Conservation (phyloP, 2,113 vertebrate species). For the Varanus salvator region DNA sequence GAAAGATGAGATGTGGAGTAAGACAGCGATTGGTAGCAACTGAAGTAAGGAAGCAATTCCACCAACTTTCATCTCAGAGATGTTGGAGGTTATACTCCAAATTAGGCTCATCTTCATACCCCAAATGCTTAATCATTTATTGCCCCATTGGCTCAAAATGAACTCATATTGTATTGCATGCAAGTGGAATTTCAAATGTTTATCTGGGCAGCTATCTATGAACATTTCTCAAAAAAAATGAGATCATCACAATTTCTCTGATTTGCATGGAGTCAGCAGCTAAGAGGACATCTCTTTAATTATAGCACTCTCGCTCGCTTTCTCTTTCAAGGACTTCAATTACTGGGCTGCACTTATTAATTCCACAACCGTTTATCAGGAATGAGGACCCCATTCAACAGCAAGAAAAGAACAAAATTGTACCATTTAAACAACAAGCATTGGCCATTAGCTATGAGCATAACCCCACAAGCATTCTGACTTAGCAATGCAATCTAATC, state of each 20-base stretch:
- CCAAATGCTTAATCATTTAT: background rate
- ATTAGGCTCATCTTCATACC: background rate
- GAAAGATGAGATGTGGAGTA: background rate
- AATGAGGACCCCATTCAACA: conserved; percentile 21
- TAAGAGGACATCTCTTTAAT: conserved; percentile 17
- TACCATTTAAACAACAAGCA: conserved; percentile 26
- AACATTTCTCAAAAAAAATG: background rate
- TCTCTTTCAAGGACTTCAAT: background rate
- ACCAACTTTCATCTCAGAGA: background rate
- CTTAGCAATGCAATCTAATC: conserved; percentile 20
- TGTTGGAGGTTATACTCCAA: background rate
- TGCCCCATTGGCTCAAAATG: background rate
- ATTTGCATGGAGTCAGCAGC: conserved; percentile 17
- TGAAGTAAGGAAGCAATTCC: background rate
- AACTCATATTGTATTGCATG: background rate
- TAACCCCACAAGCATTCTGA: conserved; percentile 20
- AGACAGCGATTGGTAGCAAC: background rate
- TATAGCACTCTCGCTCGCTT: background rate
- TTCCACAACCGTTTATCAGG: conserved; percentile 34
- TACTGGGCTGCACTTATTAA: background rate
- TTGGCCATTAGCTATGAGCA: conserved; percentile 28
- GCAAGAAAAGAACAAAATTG: conserved; percentile 34
- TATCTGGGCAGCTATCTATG: background rate
- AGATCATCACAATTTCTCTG: background rate
- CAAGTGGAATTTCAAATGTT: background rate